Conservation (phyloP, 2,113 vertebrate species). For the Motacilla alba region DNA sequence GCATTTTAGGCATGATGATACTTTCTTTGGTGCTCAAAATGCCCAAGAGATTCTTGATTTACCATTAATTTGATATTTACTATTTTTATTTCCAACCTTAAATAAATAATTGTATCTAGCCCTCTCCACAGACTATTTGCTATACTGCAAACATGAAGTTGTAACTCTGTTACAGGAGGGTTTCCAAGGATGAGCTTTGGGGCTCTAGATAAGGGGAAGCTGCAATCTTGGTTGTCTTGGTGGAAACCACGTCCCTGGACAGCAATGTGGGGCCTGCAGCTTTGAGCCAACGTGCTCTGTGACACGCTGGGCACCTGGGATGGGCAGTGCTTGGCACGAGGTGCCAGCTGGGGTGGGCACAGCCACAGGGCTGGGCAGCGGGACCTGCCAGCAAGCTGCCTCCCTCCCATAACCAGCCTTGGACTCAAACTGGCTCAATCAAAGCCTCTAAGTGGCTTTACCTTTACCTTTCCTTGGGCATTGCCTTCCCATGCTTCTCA, state of each 20-base stretch:
- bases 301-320: rapidly evolving
- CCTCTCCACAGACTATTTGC: neutral
- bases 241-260: rapidly evolving
- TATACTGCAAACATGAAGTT: neutral
- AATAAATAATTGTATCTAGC: neutral
- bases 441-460: neutral
- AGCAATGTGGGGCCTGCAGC: neutral
- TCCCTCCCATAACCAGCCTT: neutral
- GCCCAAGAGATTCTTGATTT: neutral
- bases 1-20: neutral
- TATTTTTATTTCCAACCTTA: neutral
- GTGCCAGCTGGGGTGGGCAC: neutral
- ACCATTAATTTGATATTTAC: neutral
- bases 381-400: neutral
- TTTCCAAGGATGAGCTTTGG: neutral
- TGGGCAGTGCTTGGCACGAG: rapidly evolving
- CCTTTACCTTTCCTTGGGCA: neutral
- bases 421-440: neutral
- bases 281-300: rapidly evolving
- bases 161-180: neutral
- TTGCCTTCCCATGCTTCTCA: neutral
- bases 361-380: neutral
- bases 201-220: neutral
- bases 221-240: neutral
- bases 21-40: neutral